Evolutionary conservation across 2,888 invertebrate genomes (phyloP), one percentile per base, ranked within the genome.

Genomic region (Heliconius sara): DNA sequence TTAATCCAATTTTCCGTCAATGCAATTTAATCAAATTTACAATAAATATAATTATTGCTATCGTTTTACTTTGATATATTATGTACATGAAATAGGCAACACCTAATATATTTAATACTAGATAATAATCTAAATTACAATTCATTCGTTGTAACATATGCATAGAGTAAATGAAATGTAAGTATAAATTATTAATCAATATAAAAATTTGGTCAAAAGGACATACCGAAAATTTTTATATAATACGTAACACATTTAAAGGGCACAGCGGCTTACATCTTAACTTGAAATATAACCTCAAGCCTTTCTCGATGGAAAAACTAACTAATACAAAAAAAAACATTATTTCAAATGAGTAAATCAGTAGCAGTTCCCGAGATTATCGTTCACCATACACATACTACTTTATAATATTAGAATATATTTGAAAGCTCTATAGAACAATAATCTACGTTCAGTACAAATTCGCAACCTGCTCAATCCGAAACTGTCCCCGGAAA

Each of bases 21-120:
- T 19, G 19, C 19, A 52, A 52, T 52, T 6, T 39, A 77, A 70
- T 77, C 30, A 77, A 77, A 39, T 16, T 60, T 63, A 2, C 67
- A 78, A 67, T 67, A 66, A 52, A 22, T 9, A 43, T 73, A 73
- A 60, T 57, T 78, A 39, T n/a, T 25, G 3, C 25, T 52, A 67
- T 39, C 2, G 66, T 22, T 43, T 25, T 39, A 73, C 73, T 78
- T 57, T 30, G 73, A 78, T 60, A 34, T 78, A 68, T 39, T 25
- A n/a, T 12, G 25, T 68, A 78, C 78, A 78, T 39, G 73, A 43
- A 74, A 78, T 27, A 60, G 78, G 78, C 67, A 74, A 43, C 67
- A 78, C 78, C 39, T 27, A 78, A 78, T 74, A 78, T 60, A 68
- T 67, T 68, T 60, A 67, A 74, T 10, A 27, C 19, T 25, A 60